Conservation (phyloP, 2,888 invertebrate species). For the Cephus nigrinus region DNA sequence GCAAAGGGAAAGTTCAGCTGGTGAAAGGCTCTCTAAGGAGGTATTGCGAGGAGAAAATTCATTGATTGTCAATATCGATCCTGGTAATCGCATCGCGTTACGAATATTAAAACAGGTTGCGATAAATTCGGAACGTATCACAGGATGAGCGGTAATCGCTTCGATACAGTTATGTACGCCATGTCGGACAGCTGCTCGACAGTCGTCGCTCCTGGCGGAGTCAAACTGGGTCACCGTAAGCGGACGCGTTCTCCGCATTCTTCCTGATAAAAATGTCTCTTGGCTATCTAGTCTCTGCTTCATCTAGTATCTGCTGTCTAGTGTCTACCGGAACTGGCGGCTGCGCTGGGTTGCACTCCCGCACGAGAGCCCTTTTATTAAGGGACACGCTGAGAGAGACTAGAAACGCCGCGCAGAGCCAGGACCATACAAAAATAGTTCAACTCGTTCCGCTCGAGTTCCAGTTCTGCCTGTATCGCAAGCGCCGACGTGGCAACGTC, state of each 20-base stretch:
- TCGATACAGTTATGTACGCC: not conserved
- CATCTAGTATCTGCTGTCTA: too few species aligned
- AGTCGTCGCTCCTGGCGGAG: not conserved
- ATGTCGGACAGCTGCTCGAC: not conserved
- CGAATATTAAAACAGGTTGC: too few species aligned
- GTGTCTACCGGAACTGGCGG: constrained; percentile 1
- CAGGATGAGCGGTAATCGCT: too few species aligned
- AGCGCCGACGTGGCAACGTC: not conserved
- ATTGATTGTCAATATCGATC: too few species aligned
- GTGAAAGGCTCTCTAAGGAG: too few species aligned
- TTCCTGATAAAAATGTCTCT: not conserved
- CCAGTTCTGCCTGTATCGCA: not conserved
- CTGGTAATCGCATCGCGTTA: too few species aligned
- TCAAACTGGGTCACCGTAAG: not conserved
- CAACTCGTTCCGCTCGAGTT: not conserved
- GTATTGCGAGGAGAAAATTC: too few species aligned
- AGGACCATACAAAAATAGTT: not conserved
- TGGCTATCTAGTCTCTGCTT: too few species aligned
- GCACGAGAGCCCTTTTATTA: not conserved
- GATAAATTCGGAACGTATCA: too few species aligned
- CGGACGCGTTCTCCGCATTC: constrained; percentile 2
- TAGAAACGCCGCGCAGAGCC: not conserved
- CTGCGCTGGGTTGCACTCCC: not conserved
- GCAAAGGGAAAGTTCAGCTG: not conserved
- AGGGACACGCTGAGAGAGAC: not conserved